Evolutionary conservation across 2,797 vertebrate species (phyloP).

Genomic region (Melanotaenia nigrans): DNA sequence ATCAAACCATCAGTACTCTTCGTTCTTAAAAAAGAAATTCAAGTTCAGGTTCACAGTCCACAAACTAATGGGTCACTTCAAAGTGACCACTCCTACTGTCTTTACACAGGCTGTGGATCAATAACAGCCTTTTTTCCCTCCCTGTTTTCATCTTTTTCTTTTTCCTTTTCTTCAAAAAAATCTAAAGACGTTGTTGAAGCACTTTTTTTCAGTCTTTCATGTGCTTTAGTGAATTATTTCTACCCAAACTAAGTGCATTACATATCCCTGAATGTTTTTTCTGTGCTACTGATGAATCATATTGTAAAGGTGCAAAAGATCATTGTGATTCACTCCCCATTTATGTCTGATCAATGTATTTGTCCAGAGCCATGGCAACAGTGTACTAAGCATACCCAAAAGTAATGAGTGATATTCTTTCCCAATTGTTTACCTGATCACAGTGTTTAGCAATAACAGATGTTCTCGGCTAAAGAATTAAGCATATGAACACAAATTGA

Average conservation of each 20-base stretch:
- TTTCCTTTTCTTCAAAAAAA: not conserved
- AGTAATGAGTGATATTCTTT: conserved; percentile 1
- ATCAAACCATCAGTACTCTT: not conserved
- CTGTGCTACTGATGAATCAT: not conserved
- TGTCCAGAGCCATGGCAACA: not conserved
- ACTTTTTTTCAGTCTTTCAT: not conserved
- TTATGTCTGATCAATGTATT: not conserved
- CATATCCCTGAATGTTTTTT: not conserved
- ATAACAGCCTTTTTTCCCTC: not conserved
- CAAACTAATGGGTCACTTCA: not conserved
- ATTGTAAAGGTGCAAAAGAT: not conserved
- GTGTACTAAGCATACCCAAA: not conserved
- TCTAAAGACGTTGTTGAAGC: not conserved
- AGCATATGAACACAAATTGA: not conserved
- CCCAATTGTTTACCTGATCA: not conserved
- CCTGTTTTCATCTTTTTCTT: not conserved
- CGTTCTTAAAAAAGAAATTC: not conserved
- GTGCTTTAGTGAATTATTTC: not conserved
- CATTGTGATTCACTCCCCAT: not conserved
- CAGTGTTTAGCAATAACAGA: not conserved
- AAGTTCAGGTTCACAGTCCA: not conserved
- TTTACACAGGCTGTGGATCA: not conserved
- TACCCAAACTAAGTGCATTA: not conserved
- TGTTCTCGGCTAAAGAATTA: not conserved
- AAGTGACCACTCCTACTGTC: not conserved